phyloP scores from a whole-genome alignment of 2,888 invertebrate genomes.

The Platycheirus rosarum region DNA sequence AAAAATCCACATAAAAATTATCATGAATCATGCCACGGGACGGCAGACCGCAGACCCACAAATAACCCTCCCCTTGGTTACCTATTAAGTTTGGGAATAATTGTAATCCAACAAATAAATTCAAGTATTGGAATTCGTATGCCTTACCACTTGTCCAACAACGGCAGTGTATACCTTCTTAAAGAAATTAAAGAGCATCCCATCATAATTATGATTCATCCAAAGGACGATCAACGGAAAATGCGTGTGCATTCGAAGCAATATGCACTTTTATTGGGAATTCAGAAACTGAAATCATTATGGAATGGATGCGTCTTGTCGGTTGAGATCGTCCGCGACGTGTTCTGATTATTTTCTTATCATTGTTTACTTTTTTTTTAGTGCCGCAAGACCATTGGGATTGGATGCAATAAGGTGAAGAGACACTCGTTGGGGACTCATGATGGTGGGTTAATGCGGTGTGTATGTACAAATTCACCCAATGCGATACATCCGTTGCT shows the following conservation, averaged over 20 bases:
- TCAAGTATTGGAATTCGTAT: no score
- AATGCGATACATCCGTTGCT: conserved; percentile 7
- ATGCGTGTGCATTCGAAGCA: conserved; percentile 35
- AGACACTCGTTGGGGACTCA: background rate
- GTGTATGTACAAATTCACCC: conserved; percentile 1
- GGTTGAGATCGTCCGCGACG: background rate
- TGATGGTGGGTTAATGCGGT: conserved; percentile 1
- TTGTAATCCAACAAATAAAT: no score
- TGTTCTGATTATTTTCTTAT: conserved; percentile 44
- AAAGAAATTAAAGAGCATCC: no score
- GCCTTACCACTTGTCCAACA: no score
- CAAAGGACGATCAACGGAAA: background rate
- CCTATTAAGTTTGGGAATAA: no score
- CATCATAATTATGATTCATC: background rate
- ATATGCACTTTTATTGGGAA: conserved; percentile 21
- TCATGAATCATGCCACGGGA: no score
- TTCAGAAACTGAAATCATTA: conserved; percentile 38
- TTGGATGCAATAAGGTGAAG: background rate
- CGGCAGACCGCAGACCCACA: no score
- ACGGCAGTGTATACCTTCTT: no score
- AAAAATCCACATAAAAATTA: no score
- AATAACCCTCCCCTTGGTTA: no score
- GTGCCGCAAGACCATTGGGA: conserved; percentile 3
- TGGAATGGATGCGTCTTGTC: conserved; percentile 15
- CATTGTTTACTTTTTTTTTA: conserved; percentile 55